Evolutionary conservation across 2,888 invertebrate species (phyloP), one percentile per base, ranked within the genome.

Genomic region (Apotomis turbidana): DNA sequence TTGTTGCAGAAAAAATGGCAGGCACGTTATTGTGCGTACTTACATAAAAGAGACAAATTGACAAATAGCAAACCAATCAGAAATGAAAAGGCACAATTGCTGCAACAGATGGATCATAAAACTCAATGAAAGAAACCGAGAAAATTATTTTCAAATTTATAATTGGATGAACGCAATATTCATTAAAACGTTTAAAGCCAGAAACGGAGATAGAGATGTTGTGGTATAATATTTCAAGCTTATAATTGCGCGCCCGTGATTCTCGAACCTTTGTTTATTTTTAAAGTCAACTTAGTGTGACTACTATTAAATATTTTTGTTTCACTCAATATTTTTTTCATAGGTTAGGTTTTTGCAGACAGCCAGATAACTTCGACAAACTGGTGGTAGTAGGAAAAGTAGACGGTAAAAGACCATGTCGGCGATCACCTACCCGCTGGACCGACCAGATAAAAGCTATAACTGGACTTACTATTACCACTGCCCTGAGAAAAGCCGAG

Each of bases 191-290:
- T 64, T 64, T 44, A 15, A 64, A 55, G 55, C n/a, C 44, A 55
- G 27, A 57, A 54, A 66, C n/a, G 4, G 55, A 27, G 44, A 13
- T 27, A 10, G 15, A 64, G 27, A 27, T 66, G 54, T 66, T 46
- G 44, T 46, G 55, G 27, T 27, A 54, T 54, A 55, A 55, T 66
- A 55, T 55, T 55, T 57, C 46, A 46, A 55, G 27, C 55, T 55
- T 55, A 55, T 66, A 66, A 66, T 55, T 66, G 66, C 27, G 41
- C n/a, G 36, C 9, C 66, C 12, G 66, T 55, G 12, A 55, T 66
- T 44, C 44, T 12, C 46, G 3, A 15, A 27, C 27, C 15, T 15
- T 27, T 55, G 64, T 55, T 64, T 55, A 55, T 38, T 15, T 52
- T 51, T 8, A n/a, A 38, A 27, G 46, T 13, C 27, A 49, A 49